Evolutionary conservation across 2,888 invertebrate genomes (phyloP), one percentile per base, ranked within the genome.

Genomic region (Perizoma affinitatum): DNA sequence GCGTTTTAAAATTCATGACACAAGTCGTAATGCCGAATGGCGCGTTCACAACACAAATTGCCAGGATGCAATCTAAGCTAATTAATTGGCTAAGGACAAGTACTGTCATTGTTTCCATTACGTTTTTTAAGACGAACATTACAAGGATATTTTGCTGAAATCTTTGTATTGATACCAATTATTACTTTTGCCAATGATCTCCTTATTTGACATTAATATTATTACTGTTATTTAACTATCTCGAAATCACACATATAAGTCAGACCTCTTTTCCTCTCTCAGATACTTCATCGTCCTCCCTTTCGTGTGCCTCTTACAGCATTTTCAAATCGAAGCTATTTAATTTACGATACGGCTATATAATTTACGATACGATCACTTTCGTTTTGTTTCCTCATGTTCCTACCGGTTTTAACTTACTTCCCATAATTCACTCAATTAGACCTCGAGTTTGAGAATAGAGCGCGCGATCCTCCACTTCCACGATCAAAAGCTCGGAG

Each of bases 61-160:
- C 53, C 52, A 61, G 66, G 64, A 66, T 64, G 56, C 56, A 62
- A 66, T 58, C 53, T 50, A 54, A 64, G 60, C 56, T 62, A 64
- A 66, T 64, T 66, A 63, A 58, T 53, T 56, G 51, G 48, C 43
- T 58, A 65, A 64, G 63, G 55, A 56, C 66, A 51, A 58, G 58
- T 66, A 65, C 55, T 63, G 57, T 63, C 55, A 64, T 45, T 54
- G 52, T 63, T 58, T 56, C 11, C 38, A 45, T 47, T 48, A 60
- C 35, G 49, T 62, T 63, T 65, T 63, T 54, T 54, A 60, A 59
- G 57, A 50, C 63, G 58, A 63, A 38, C 52, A 63, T 58, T 55
- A 22, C 22, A 22, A 22, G 22, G 3, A 22, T 22, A 22, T 22
- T 22, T 22, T 22, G 48, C 7, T 1, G 9, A 36, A 40, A n/a